Base-by-base conservation (phyloP, 1,140 invertebrate species). In the Carposina sasakii region DNA sequence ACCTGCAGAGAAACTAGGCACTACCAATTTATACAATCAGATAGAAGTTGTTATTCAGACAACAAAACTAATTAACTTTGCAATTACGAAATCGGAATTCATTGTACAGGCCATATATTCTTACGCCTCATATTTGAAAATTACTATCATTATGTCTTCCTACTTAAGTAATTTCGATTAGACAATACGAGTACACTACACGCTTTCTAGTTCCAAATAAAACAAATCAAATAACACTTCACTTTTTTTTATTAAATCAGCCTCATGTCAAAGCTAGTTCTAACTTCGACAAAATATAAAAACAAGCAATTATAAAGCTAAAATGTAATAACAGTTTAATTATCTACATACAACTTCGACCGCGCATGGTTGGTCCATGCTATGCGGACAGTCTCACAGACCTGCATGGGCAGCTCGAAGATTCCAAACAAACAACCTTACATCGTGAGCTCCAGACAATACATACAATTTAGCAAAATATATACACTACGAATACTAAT, bases 241-340 rank as follows among this genome's bases (percentile, higher is more conserved):
- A 61, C 58, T 55, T 60, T 51, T 51, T 71, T 82, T 75, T 73
- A 72, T 76, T 76, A 61, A 67, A 76, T 81, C 79, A 81, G 79
- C 76, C 79, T 83, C 76, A 79, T 69, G 61, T 67, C 63, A 71
- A 65, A 66, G 59, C 67, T 62, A 52, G 54, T 37, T 49, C 31
- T 42, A 62, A 65, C 75, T 71, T 66, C 62, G 58, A 66, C 58
- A 73, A 70, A 60, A 54, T 61, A 65, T 37, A 69, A 71, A 69
- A 82, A 74, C 71, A 77, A 81, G 77, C 72, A 75, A 76, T 61
- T 69, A 59, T 76, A 71, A 66, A 76, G 66, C 67, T 71, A 70
- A 75, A 76, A 79, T 72, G 54, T 71, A 76, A 76, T 76, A 79
- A 79, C 79, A 79, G 69, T 62, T 71, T 62, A 71, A 64, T 43